Conservation (phyloP, 2,888 invertebrate species). For the Mythimna vitellina region DNA sequence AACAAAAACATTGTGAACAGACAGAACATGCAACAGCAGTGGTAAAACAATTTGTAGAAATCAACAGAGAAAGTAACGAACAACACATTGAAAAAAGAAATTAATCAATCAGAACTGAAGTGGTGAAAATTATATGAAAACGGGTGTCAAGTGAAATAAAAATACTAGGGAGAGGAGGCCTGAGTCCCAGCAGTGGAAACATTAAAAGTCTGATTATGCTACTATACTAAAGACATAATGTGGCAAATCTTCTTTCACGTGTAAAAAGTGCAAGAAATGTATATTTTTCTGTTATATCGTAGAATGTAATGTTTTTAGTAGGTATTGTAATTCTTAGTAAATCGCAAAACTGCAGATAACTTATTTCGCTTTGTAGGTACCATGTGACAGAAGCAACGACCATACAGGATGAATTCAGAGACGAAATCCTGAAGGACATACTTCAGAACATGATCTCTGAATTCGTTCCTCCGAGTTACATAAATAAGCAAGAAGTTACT, state of each 20-base stretch:
- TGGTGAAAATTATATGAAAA: neutral
- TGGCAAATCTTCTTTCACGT: too few species aligned
- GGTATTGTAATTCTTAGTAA: too few species aligned
- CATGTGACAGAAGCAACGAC: neutral
- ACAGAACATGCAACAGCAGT: slow-evolving; percentile 38
- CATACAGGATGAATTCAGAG: neutral
- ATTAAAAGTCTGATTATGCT: too few species aligned
- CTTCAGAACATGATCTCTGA: too few species aligned
- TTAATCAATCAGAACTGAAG: neutral
- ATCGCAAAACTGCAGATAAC: too few species aligned
- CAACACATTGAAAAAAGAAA: slow-evolving; percentile 8
- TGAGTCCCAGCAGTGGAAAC: too few species aligned
- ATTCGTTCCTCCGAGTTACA: neutral
- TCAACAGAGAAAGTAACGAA: slow-evolving; percentile 34
- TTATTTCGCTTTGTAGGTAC: too few species aligned
- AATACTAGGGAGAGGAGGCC: too few species aligned
- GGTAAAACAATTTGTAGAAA: slow-evolving; percentile 31
- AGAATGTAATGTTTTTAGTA: too few species aligned
- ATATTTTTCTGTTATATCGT: too few species aligned
- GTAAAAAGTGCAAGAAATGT: too few species aligned
- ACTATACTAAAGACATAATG: too few species aligned
- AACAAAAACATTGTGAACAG: slow-evolving; percentile 18
- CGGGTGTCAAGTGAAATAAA: neutral
- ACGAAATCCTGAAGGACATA: slow-evolving; percentile 1
- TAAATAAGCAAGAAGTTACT: slow-evolving; percentile 22